Conservation (phyloP, 2,888 invertebrate genomes). For the Nephrocerus scutellatus region DNA sequence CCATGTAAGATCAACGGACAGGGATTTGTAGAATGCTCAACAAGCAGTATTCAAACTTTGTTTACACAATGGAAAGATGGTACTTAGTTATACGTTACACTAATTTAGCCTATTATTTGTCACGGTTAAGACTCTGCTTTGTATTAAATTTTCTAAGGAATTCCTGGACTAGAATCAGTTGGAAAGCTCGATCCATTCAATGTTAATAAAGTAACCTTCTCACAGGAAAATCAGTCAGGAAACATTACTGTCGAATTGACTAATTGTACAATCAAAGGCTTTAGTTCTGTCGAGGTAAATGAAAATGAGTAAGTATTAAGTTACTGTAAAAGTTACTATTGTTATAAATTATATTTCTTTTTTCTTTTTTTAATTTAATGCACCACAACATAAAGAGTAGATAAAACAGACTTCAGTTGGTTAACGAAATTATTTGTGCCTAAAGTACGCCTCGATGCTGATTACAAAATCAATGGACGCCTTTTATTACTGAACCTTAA, state of each 20-base stretch:
- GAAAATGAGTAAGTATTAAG: conserved; percentile 51
- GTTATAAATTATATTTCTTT: not conserved
- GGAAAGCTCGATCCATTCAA: conserved; percentile 56
- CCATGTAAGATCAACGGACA: conserved; percentile 12
- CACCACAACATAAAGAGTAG: conserved; percentile 48
- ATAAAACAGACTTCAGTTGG: conserved; percentile 57
- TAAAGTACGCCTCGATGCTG: no score
- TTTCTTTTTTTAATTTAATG: conserved; percentile 2
- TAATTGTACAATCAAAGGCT: conserved; percentile 57
- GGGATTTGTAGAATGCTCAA: conserved; percentile 13
- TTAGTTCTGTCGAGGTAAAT: conserved; percentile 54
- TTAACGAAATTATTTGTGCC: conserved; percentile 53
- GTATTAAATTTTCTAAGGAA: conserved; percentile 11
- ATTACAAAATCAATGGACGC: no score
- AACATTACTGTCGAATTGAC: conserved; percentile 59
- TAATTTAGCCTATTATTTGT: not conserved
- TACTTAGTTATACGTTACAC: not conserved
- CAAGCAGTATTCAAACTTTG: conserved; percentile 14
- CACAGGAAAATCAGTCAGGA: conserved; percentile 61
- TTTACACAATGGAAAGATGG: conserved; percentile 14
- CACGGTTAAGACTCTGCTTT: not conserved
- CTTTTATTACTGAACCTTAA: no score
- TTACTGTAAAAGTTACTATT: not conserved
- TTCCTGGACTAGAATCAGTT: conserved; percentile 41
- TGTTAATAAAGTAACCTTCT: conserved; percentile 56